Evolutionary conservation across 23 tunicate genomes (phyloP).

Genomic region (Trididemnum clinides): DNA sequence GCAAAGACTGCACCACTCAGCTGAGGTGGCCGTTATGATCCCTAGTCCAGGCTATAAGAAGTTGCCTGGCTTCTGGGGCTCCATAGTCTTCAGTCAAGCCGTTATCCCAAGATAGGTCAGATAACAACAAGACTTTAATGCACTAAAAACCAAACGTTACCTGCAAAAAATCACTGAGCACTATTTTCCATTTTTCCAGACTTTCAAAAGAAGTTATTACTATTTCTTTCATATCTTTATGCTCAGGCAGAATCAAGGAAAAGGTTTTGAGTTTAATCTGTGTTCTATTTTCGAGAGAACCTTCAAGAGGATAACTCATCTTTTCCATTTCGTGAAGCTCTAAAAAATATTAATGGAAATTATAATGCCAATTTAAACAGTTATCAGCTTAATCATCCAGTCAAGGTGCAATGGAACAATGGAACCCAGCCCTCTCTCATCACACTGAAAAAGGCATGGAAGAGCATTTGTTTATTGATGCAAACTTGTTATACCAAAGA

Average conservation of each 20-base stretch:
- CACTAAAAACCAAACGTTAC: too few species aligned
- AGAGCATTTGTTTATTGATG: too few species aligned
- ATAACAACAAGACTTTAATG: too few species aligned
- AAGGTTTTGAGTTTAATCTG: background rate
- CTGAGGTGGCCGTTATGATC: too few species aligned
- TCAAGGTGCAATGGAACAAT: background rate
- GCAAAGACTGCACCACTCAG: too few species aligned
- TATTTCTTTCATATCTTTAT: background rate
- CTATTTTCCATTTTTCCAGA: conserved; percentile 18
- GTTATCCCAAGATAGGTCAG: too few species aligned
- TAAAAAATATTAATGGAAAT: background rate
- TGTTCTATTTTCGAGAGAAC: background rate
- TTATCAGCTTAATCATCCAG: too few species aligned
- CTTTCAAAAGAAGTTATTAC: background rate
- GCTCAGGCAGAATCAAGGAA: background rate
- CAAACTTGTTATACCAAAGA: too few species aligned
- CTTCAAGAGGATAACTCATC: background rate
- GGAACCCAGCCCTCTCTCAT: background rate
- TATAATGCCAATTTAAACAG: conserved; percentile 5
- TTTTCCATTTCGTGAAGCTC: conserved; percentile 9
- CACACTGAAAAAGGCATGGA: background rate
- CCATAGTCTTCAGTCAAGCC: too few species aligned
- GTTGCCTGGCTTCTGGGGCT: too few species aligned
- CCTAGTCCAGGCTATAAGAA: too few species aligned
- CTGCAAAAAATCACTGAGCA: background rate